Evolutionary conservation across 2,888 invertebrate genomes (phyloP), one percentile per base, ranked within the genome.

Genomic region (Himalopsyche anomala): DNA sequence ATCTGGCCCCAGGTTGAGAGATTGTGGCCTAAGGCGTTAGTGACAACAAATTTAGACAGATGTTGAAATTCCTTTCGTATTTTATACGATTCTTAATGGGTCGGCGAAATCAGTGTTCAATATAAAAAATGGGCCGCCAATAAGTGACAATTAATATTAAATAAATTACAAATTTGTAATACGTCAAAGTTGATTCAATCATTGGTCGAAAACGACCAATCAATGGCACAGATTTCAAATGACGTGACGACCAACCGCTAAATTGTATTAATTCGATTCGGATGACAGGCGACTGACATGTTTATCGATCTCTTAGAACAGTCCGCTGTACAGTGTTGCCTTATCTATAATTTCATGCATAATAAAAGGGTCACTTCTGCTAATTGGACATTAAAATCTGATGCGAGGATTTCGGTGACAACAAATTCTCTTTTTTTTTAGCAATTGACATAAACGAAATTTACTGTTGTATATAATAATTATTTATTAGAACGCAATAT

Each of bases 161-260:
- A 62, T 62, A 62, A 19, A 62, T 62, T 62, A 62, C 62, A 62
- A 28, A 62, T 62, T 62, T 62, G 62, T 62, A 28, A 28, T 19
- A n/a, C 62, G 62, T 62, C 62, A 62, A n/a, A 62, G 19, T 62
- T 62, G 62, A 62, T 62, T 62, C 62, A 62, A 62, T 62, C 62
- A 62, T 11, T 62, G 62, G 28, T 19, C 28, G 62, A n/a, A 28
- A 62, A 19, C 28, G 62, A 2, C 19, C 62, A 62, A 62, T 62
- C 62, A 8, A 15, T 28, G 62, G 62, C 62, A 62, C 62, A 62
- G 62, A 62, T 62, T 62, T 19, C 6, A 28, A 62, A 51, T 51
- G 62, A 62, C 28, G 19, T 62, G 62, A 62, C 19, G 62, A 28
- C 3, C n/a, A 28, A 9, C 62, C 62, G 62, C n/a, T 62, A 62